Base-by-base conservation (phyloP, 2,113 vertebrate species). In the Silurus glanis region DNA sequence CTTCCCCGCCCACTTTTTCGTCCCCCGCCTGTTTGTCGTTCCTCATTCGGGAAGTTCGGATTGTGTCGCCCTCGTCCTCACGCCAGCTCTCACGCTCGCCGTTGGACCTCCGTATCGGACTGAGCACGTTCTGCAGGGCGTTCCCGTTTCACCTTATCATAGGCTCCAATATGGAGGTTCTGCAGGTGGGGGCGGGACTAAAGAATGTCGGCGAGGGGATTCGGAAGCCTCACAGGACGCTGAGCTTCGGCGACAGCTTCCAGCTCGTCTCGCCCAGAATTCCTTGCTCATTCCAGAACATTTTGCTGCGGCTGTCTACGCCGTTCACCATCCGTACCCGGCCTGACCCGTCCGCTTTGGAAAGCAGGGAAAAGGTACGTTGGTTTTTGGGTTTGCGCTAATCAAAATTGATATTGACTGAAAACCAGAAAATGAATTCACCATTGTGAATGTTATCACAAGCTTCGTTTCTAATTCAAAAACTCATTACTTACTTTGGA, bases 121-220 rank as follows among this genome's bases (percentile, higher is more conserved):
- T 99, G 95, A 97, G 91, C 90, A 99, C 97, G 9, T 99, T 99
- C 94, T 99, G 98, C 94, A 94, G 97, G 91, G 97, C 97, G 74
- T 99, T 99, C 84, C 98, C 98, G 0, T 99, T 99, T 92, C 98
- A 99, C 87, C 89, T 99, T 83, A 97, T 99, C 92, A 95, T 99
- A 90, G 98, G 98, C 85, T 94, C 96, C 72, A 94, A 92, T 89
- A 98, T 99, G 98, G 90, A 95, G 49, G 88, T 99, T 37, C 94
- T 99, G 76, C 98, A 99, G 94, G 96, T 99, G 28, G 98, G 98
- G 45, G 98, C 98, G 92, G 98, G 98, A 56, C 92, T 99, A 64
- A 93, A 97, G 88, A 97, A 96, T 89, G 97, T 99, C 89, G 94
- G 97, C 88, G 96, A 95, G 89, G 86, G 80, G 71, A 28, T 83